Conservation (phyloP, 37 sponge, comb jelly and placozoan genomes). For the Cladorhizidae sp. region DNA sequence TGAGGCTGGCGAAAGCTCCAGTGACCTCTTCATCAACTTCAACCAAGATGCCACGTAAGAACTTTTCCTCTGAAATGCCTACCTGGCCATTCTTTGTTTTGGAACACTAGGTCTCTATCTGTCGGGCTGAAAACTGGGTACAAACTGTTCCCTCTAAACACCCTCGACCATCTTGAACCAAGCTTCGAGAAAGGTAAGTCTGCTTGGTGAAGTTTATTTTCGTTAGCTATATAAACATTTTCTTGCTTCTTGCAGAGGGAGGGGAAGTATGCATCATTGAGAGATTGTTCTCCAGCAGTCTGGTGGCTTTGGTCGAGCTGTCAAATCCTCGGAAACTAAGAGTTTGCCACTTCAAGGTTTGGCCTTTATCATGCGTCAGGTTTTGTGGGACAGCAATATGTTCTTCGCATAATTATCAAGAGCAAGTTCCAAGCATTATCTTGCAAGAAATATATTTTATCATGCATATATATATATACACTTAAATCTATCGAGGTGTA, state of each 20-base stretch:
- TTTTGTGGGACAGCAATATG: no score
- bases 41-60: conserved; percentile 92
- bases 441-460: no score
- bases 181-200: conserved; percentile 63
- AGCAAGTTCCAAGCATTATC: no score
- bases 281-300: conserved; percentile 94
- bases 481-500: no score
- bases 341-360: conserved; percentile 96
- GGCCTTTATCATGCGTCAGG: neutral
- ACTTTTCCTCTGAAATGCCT: neutral
- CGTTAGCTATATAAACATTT: neutral
- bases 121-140: conserved; percentile 85
- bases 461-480: no score
- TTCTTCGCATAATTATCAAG: no score
- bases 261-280: conserved; percentile 92
- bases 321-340: conserved; percentile 87
- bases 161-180: conserved; percentile 36
- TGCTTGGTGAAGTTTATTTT: neutral
- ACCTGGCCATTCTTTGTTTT: neutral
- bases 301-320: conserved; percentile 92
- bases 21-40: conserved; percentile 82
- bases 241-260: conserved; percentile 44
- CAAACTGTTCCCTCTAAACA: conserved; percentile 65
- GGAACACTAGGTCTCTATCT: conserved; percentile 57
- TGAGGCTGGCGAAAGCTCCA: conserved; percentile 44